These are phyloP conservation scores for Heliocidaris tuberculata DNA, from an alignment of 35 echinoderm and acorn worm species.

Conservation along the genomic window DNA sequence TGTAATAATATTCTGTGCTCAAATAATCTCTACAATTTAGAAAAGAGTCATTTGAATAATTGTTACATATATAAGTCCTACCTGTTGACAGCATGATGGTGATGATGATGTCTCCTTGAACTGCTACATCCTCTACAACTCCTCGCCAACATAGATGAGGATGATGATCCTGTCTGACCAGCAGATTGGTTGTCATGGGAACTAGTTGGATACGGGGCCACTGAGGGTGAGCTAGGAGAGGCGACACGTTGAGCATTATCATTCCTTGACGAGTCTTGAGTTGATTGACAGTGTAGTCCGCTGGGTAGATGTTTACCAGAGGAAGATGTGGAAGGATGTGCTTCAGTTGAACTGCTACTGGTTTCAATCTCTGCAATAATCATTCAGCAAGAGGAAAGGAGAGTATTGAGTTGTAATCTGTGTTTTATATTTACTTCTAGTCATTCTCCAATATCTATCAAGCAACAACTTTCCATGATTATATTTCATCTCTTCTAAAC, in stretches of 20 bases:
- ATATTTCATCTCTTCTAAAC: too few relatives aligned
- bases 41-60: too few relatives aligned
- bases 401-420: not conserved
- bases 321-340: conserved; percentile 4
- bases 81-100: not conserved
- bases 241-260: not conserved
- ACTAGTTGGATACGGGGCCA: not conserved
- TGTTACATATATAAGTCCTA: not conserved
- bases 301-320: conserved; percentile 21
- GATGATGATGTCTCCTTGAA: not conserved
- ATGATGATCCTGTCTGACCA: not conserved
- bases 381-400: not conserved
- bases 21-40: too few relatives aligned
- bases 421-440: too few relatives aligned
- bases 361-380: not conserved
- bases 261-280: not conserved
- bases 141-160: not conserved
- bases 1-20: too few relatives aligned
- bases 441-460: too few relatives aligned
- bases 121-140: not conserved
- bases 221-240: not conserved
- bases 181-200: conserved; percentile 20
- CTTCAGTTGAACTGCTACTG: conserved; percentile 17
- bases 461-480: too few relatives aligned
- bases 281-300: not conserved